Evolutionary conservation across 2,888 invertebrate species (phyloP).

Genomic region (Cheilosia urbana): DNA sequence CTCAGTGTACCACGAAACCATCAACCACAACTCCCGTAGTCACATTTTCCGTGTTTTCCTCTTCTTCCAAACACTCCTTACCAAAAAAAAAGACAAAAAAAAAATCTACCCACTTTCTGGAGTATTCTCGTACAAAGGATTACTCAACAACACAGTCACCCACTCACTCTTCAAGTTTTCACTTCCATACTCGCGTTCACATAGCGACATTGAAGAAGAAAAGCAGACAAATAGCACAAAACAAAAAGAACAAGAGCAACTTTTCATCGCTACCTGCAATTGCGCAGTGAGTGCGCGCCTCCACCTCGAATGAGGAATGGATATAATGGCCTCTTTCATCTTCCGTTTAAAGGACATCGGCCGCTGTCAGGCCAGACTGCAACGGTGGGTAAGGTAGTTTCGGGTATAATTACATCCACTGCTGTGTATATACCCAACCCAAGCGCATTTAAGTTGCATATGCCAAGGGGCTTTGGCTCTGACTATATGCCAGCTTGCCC

Average conservation of each 20-base stretch:
- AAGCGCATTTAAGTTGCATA: slow-evolving; percentile 27
- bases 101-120: slow-evolving; percentile 37
- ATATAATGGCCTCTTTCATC: slow-evolving; percentile 69
- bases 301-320: slow-evolving; percentile 8
- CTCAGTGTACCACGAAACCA: not conserved
- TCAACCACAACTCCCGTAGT: not conserved
- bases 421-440: slow-evolving; percentile 15
- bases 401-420: slow-evolving; percentile 13
- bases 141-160: slow-evolving; percentile 35
- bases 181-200: slow-evolving; percentile 22
- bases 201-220: slow-evolving; percentile 50
- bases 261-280: slow-evolving; percentile 46
- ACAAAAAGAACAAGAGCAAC: slow-evolving; percentile 4
- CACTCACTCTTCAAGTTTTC: slow-evolving; percentile 46
- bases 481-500: slow-evolving; percentile 54
- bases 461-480: slow-evolving; percentile 31
- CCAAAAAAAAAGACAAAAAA: not conserved
- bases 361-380: slow-evolving; percentile 56
- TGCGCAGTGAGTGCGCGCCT: slow-evolving; percentile 41
- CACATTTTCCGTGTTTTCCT: not conserved
- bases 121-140: slow-evolving; percentile 31
- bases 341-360: slow-evolving; percentile 71
- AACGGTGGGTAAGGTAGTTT: slow-evolving; percentile 45
- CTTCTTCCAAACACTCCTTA: not conserved
- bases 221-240: slow-evolving; percentile 26